Evolutionary conservation across 2,888 invertebrate genomes (phyloP), one percentile per base, ranked within the genome.

Genomic region (Caenorhabditis panamensis): DNA sequence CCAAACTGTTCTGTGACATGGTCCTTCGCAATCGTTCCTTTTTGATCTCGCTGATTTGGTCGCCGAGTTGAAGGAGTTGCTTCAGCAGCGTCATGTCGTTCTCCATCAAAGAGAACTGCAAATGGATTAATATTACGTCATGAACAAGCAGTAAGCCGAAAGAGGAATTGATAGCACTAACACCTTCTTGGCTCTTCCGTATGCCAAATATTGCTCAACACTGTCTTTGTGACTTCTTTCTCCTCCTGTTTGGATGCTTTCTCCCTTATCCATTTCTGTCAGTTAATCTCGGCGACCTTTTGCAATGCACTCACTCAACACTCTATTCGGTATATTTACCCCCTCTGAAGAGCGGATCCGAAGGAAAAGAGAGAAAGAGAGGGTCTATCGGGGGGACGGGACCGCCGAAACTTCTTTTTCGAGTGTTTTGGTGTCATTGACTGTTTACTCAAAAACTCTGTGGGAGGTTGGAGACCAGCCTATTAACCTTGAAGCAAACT

Each of bases 11-110:
- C 24, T 83, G 82, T 44, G 83, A 84, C 59, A 75, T 68, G 20
- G 78, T 79, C 44, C 82, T 62, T 68, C 85, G 26, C 47, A 84
- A 41, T 24, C 82, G 71, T 20, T 79, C 75, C 62, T 85, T 77
- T 61, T 82, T 85, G 53, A 87, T 84, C 72, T 86, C 86, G 64
- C 72, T 83, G 49, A 87, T 84, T 68, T 87, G 83, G 53, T 90
- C 89, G 47, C 87, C 88, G 49, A 90, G 84, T 44, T 83, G 79
- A 66, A 90, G 82, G 59, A 90, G 86, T 76, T 90, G 89, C 72
- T 89, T 85, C 77, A 90, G 82, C 71, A 90, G 83, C n/a, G 79
- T 78, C 78, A 90, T 86, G 83, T 90, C 90, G 79, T 89, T 90
- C 77, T 90, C 90, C 89, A 90, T 88, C 64, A 90, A 82, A 54